Evolutionary conservation across 2,113 vertebrate species (phyloP).

Genomic region (Sarotherodon lohbergeri): DNA sequence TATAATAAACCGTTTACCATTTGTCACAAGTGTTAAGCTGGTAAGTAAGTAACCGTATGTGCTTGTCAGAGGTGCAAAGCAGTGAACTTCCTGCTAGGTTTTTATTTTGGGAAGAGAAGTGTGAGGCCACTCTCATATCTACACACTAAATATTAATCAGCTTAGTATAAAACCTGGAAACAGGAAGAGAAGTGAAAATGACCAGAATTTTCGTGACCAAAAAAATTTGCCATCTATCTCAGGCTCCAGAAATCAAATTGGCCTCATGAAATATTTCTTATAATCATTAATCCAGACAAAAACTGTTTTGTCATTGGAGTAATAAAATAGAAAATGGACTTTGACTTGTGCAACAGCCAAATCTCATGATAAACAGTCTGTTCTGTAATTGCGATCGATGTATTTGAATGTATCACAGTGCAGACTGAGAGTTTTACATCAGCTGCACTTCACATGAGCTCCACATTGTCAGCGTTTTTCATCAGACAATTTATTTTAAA

Average conservation of each 20-base stretch:
- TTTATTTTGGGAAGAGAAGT: neutral
- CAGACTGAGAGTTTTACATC: neutral
- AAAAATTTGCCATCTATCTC: neutral
- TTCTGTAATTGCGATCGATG: neutral
- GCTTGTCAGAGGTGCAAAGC: neutral
- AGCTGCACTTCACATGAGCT: neutral
- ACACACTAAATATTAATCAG: neutral
- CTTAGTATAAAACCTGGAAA: neutral
- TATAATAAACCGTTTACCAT: neutral
- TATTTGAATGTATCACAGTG: neutral
- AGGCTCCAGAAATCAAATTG: neutral
- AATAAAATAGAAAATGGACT: neutral
- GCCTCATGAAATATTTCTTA: neutral
- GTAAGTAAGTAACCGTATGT: no score
- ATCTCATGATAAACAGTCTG: neutral
- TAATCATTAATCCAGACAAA: neutral
- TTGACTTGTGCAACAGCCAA: neutral
- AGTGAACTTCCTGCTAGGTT: neutral
- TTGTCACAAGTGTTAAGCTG: neutral
- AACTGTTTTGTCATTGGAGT: neutral
- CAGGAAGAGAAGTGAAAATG: neutral
- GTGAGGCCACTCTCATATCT: neutral
- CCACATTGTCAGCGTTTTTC: neutral
- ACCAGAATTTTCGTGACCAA: neutral
- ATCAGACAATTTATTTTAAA: neutral